These are phyloP conservation scores for Musca vetustissima DNA, from an alignment of 1,140 invertebrate species.

Conservation along the genomic window DNA sequence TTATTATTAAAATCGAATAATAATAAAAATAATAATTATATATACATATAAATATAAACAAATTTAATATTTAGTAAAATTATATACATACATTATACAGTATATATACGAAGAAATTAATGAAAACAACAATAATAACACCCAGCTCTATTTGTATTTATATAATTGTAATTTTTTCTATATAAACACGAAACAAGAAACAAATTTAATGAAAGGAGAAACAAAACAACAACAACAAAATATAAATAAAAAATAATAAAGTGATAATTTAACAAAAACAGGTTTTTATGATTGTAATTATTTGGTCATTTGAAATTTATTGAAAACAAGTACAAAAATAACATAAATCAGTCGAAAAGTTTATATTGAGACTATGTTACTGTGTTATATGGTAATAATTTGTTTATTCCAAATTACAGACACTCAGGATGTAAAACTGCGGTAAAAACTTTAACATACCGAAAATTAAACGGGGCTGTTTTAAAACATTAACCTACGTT, in stretches of 20 bases:
- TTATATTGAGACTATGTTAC: no score
- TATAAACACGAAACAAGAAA: constrained; percentile 17
- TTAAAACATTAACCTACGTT: no score
- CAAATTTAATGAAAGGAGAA: neutral
- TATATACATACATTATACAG: neutral
- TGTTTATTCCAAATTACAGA: no score
- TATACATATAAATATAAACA: neutral
- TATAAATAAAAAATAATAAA: constrained; percentile 12
- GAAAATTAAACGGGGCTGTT: no score
- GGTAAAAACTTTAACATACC: no score
- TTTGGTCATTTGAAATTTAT: no score
- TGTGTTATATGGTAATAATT: no score
- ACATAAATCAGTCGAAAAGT: no score
- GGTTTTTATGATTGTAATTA: no score
- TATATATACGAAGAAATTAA: neutral
- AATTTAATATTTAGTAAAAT: neutral
- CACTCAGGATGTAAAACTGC: no score
- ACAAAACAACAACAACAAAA: neutral
- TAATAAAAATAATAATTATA: neutral
- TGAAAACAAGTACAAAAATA: no score
- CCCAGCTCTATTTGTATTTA: constrained; percentile 16
- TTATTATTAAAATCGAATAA: neutral
- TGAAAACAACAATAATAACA: neutral
- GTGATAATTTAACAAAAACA: constrained; percentile 4
- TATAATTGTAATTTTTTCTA: constrained; percentile 23